Conservation (phyloP, 2,797 vertebrate genomes). For the Phylloscopus collybita region DNA sequence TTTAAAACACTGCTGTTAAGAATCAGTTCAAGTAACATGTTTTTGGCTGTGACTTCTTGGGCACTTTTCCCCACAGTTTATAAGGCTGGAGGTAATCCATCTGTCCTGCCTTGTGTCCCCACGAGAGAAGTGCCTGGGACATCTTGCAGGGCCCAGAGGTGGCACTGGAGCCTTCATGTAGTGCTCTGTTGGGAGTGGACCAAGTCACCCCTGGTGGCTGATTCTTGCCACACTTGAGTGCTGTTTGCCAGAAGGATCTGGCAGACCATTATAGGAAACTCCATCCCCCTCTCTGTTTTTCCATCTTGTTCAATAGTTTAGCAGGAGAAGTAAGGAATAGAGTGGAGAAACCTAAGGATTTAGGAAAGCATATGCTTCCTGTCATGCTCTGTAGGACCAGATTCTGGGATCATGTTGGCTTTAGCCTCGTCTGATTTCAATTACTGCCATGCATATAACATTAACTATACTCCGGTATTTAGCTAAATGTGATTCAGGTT, state of each 20-base stretch:
- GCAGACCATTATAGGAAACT: neutral
- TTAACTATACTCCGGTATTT: neutral
- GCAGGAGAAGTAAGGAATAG: neutral
- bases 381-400: neutral
- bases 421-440: neutral
- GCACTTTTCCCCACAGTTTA: neutral
- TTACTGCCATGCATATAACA: neutral
- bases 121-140: neutral
- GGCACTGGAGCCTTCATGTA: neutral
- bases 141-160: neutral
- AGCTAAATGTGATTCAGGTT: neutral
- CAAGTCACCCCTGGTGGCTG: neutral
- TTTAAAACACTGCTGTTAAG: neutral
- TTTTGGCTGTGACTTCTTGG: neutral
- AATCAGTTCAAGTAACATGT: neutral
- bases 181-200: neutral
- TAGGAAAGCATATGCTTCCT: neutral
- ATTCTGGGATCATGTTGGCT: neutral
- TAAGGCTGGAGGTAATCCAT: accelerated
- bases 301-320: neutral
- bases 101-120: neutral
- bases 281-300: neutral
- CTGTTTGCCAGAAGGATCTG: neutral
- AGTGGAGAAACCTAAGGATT: neutral
- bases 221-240: neutral